phyloP scores from a whole-genome alignment of 2,797 vertebrate species.

The Dendrocincla fuliginosa region DNA sequence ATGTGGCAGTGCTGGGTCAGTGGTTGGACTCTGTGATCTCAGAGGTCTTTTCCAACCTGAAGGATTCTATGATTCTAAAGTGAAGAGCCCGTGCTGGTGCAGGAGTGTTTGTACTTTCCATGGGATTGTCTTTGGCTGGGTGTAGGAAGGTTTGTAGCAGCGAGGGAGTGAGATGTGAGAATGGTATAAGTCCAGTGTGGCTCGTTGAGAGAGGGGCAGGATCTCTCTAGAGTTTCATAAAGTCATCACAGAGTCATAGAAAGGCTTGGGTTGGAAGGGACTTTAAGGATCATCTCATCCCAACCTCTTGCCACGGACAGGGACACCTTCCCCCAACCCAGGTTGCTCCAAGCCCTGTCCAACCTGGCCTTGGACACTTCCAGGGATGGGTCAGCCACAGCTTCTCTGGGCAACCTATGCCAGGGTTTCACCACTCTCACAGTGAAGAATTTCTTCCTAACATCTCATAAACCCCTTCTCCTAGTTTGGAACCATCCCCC shows the following conservation, averaged over 20 bases:
- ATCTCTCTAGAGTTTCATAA: neutral
- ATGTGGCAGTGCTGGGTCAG: neutral
- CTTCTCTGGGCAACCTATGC: neutral
- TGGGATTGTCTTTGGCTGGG: neutral
- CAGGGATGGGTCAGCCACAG: neutral
- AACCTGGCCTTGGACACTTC: rapidly evolving
- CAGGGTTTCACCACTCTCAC: neutral
- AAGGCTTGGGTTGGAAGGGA: neutral
- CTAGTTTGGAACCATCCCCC: neutral
- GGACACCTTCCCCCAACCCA: neutral
- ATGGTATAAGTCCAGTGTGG: neutral
- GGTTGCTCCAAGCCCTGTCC: rapidly evolving
- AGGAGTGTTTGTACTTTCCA: rapidly evolving
- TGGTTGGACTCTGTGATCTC: rapidly evolving
- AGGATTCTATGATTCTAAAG: neutral
- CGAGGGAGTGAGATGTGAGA: neutral
- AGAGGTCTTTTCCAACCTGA: neutral
- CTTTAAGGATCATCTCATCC: neutral
- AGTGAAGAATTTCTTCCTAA: neutral
- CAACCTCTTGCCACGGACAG: neutral
- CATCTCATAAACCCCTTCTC: neutral
- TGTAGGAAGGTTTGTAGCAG: neutral
- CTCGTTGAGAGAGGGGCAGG: neutral
- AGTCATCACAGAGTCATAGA: neutral
- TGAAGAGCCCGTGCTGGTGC: neutral